A percentile compares a stretch with the other conserved stretches of the same genome.
Evolutionary conservation across 2,113 vertebrate genomes (phyloP).

Genomic region (Alethe diademata): DNA sequence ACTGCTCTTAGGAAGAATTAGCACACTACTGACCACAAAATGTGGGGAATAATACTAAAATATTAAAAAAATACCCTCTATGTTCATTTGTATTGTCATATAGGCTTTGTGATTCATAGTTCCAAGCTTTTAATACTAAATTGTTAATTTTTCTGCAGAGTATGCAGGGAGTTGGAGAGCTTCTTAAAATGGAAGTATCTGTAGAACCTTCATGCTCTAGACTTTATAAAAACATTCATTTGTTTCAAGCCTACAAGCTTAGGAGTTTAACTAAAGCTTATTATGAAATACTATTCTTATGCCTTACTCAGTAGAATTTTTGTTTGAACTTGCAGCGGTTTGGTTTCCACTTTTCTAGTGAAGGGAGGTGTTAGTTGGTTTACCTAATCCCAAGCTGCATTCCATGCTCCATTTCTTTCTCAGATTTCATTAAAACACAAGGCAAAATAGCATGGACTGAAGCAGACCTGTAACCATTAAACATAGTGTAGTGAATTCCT

Average conservation of each 20-base stretch:
- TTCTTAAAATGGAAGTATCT: not conserved
- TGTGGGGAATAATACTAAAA: not conserved
- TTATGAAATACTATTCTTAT: not conserved
- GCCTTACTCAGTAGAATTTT: not conserved
- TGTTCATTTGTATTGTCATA: not conserved
- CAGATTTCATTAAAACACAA: not conserved
- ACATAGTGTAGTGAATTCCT: not conserved
- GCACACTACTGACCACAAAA: not conserved
- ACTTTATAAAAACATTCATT: not conserved
- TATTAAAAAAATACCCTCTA: not conserved
- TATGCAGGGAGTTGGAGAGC: not conserved
- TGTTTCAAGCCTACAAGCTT: not conserved
- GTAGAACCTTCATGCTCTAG: not conserved
- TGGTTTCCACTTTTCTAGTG: not conserved
- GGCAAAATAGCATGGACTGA: not conserved
- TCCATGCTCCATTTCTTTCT: not conserved
- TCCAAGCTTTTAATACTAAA: not conserved
- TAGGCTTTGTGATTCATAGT: not conserved
- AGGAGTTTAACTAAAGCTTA: not conserved
- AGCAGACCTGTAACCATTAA: not conserved
- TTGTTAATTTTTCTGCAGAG: not conserved
- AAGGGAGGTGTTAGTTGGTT: not conserved
- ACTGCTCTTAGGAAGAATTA: not conserved
- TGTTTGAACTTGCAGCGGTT: not conserved
- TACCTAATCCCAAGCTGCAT: not conserved